Evolutionary conservation across 2,113 vertebrate genomes (phyloP).

Genomic region (Theristicus caerulescens): DNA sequence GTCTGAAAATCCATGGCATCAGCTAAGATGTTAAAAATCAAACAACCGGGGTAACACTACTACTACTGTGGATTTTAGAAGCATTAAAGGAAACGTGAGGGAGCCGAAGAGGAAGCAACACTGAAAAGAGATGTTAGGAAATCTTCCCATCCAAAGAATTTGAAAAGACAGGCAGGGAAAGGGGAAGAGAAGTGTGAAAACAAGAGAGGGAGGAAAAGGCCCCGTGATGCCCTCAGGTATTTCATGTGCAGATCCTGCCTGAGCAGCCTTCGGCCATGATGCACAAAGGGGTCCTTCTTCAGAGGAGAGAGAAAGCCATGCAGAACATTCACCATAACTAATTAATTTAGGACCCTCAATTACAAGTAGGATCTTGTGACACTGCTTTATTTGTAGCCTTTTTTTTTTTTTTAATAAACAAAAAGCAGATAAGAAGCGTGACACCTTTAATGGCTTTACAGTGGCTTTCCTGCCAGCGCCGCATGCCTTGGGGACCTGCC

Average conservation of each 20-base stretch:
- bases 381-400: constrained; percentile 27
- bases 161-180: neutral
- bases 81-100: neutral
- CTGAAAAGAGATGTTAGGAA: neutral
- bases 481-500: neutral
- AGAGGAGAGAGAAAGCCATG: neutral
- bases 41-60: rapidly evolving
- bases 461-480: neutral
- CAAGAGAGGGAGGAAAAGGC: neutral
- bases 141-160: neutral
- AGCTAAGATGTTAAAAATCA: rapidly evolving
- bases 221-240: constrained; percentile 38
- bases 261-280: neutral
- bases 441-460: constrained; percentile 14
- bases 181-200: constrained; percentile 5
- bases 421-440: constrained; percentile 13
- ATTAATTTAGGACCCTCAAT: constrained; percentile 59
- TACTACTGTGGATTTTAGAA: neutral
- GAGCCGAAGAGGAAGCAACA: rapidly evolving
- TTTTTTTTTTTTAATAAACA: neutral
- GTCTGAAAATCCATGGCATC: neutral
- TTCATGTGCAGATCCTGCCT: constrained; percentile 25
- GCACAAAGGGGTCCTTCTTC: constrained; percentile 65
- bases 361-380: constrained; percentile 56
- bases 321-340: constrained; percentile 57